These are phyloP conservation scores for Trachurus trachurus DNA, from an alignment of 2,797 vertebrate genomes.

Conservation along the genomic window DNA sequence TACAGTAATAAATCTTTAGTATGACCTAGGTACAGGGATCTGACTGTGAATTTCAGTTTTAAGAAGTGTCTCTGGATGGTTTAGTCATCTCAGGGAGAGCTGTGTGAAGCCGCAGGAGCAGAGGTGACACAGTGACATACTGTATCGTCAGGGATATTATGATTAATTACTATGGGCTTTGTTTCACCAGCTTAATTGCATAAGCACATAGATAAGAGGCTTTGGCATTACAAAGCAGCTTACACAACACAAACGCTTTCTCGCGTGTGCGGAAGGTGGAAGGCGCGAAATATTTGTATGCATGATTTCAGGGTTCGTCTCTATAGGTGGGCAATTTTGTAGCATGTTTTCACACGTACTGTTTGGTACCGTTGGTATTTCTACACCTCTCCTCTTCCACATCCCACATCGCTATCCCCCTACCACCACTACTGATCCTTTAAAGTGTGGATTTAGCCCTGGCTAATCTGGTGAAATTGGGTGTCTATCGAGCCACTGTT, in stretches of 20 bases:
- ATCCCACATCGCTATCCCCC: constrained; percentile 5
- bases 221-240: constrained; percentile 70
- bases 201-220: constrained; percentile 70
- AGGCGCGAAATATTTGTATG: constrained; percentile 12
- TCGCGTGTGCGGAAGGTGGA: constrained; percentile 19
- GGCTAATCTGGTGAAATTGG: constrained; percentile 64
- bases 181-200: constrained; percentile 77
- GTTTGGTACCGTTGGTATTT: background rate
- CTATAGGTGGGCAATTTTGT: background rate
- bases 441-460: constrained; percentile 59
- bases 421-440: constrained; percentile 26
- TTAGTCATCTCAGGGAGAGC: constrained; percentile 32
- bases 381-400: constrained; percentile 21
- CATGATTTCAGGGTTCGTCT: constrained; percentile 7
- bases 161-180: constrained; percentile 81
- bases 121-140: constrained; percentile 69
- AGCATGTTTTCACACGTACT: constrained; percentile 6
- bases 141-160: constrained; percentile 75
- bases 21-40: constrained; percentile 27
- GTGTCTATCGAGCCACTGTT: constrained; percentile 55
- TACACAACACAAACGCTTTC: constrained; percentile 56
- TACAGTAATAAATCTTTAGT: constrained; percentile 37
- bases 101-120: constrained; percentile 51
- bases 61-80: constrained; percentile 53
- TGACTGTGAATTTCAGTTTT: constrained; percentile 20